Evolutionary conservation across 2,113 vertebrate species (phyloP).

Genomic region (Chauna torquata): DNA sequence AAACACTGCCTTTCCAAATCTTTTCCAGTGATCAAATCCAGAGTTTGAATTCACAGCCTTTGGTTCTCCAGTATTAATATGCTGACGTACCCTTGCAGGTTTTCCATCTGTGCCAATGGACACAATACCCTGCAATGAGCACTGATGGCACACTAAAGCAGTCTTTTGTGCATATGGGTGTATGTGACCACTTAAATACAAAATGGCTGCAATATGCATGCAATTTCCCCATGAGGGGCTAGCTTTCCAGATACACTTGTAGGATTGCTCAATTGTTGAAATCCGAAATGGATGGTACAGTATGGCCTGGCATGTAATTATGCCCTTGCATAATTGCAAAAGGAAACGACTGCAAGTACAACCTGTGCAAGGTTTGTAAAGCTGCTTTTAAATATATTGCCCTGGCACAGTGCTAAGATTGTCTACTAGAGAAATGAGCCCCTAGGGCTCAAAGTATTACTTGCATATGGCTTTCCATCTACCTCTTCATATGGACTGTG

Average conservation of each 20-base stretch:
- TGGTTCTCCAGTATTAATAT: background rate
- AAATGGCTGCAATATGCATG: constrained; percentile 8
- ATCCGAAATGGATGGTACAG: background rate
- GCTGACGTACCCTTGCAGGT: background rate
- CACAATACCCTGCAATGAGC: constrained; percentile 47
- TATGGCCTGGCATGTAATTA: background rate
- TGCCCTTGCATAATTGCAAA: background rate
- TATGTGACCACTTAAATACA: constrained; percentile 14
- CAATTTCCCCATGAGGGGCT: background rate
- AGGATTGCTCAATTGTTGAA: background rate
- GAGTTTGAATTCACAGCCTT: constrained; percentile 6
- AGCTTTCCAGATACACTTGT: background rate
- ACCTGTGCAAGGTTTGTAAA: background rate
- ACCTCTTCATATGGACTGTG: background rate
- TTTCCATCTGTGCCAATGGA: constrained; percentile 31
- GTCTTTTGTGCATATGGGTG: constrained; percentile 16
- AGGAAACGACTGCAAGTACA: background rate
- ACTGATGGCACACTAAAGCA: background rate
- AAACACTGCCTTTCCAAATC: background rate
- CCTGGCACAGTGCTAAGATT: background rate
- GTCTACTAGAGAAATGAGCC: background rate
- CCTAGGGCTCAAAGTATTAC: background rate
- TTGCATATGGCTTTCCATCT: background rate
- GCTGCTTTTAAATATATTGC: background rate
- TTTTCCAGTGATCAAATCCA: background rate